Base-by-base conservation (phyloP, 2,888 invertebrate genomes). In the Zaprionus obscuricornis region DNA sequence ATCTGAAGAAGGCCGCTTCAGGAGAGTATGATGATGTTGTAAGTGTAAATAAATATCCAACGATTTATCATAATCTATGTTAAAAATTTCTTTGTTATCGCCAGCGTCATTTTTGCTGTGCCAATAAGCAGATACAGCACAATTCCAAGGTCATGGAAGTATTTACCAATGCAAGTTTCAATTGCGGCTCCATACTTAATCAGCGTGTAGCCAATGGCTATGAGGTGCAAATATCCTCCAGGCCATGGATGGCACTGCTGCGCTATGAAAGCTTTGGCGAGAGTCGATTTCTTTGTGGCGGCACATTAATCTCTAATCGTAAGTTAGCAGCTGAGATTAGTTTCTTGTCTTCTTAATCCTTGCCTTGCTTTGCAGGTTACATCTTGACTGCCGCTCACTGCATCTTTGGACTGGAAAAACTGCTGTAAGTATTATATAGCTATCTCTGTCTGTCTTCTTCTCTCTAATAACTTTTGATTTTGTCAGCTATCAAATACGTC, bases 351-450 rank as follows among this genome's bases (percentile, higher is more conserved):
- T 5, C 22, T 22, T 8, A 27, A 27, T 7, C 6, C 10, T 45
- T 5, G 2, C 0, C n/a, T n/a, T n/a, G n/a, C 7, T 4, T 40
- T 26, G 0, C 10, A 79, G 78, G 85, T 11, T 85, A 88, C 22
- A 66, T 88, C 2, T 45, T 87, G 10, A 88, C 88, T 0, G 87
- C 87, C 3, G 87, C 85, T 1, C 87, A 87, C 45, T 87, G 87
- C 18, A 51, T 86, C 0, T 7, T 57, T 13, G 75, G 63, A 3
- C 40, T 42, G 1, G 50, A 78, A 49, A 13, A 69, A 22, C 54
- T 68, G 11, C 70, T 87, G 87, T 88, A 42, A 74, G 85, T 66
- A 4, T 8, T 31, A 13, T 5, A 31, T 13, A n/a, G 31, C 31
- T n/a, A 10, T 13, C 14, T 10, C n/a, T n/a, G n/a, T n/a, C n/a